Evolutionary conservation across 2,113 vertebrate genomes (phyloP).

Genomic region (Hippocampus barbouri): DNA sequence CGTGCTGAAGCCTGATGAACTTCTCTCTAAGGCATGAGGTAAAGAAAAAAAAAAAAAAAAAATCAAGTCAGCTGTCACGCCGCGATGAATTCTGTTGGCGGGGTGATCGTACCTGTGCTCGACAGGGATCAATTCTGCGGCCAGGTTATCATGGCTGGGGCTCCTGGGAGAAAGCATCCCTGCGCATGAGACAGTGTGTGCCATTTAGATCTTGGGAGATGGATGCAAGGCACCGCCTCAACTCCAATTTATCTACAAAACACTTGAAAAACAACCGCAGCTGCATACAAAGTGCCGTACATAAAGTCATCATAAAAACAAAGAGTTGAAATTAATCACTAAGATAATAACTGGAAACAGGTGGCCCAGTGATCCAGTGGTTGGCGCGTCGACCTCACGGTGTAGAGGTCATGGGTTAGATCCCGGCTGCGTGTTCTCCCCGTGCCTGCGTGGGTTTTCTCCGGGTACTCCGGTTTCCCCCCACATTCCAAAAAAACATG

Average conservation of each 20-base stretch:
- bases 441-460: too few relatives aligned
- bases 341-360: too few relatives aligned
- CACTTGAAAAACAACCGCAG: too few relatives aligned
- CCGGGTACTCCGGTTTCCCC: too few relatives aligned
- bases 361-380: too few relatives aligned
- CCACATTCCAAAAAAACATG: background rate
- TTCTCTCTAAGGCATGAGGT: slow-evolving; percentile 75
- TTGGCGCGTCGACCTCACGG: too few relatives aligned
- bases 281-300: too few relatives aligned
- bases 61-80: background rate
- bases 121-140: slow-evolving; percentile 89
- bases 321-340: too few relatives aligned
- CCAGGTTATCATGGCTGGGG: slow-evolving; percentile 86
- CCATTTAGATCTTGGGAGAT: background rate
- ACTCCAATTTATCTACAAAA: too few relatives aligned
- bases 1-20: slow-evolving; percentile 91
- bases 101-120: slow-evolving; percentile 82
- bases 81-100: background rate
- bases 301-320: too few relatives aligned
- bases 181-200: slow-evolving; percentile 12
- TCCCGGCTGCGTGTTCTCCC: too few relatives aligned
- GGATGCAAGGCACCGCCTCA: background rate
- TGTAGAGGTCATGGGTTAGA: too few relatives aligned
- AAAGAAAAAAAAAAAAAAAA: background rate
- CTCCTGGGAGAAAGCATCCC: slow-evolving; percentile 72